Evolutionary conservation across 1,140 invertebrate genomes (phyloP), one percentile per base, ranked within the genome.

Genomic region (Polypedilum vanderplanki): DNA sequence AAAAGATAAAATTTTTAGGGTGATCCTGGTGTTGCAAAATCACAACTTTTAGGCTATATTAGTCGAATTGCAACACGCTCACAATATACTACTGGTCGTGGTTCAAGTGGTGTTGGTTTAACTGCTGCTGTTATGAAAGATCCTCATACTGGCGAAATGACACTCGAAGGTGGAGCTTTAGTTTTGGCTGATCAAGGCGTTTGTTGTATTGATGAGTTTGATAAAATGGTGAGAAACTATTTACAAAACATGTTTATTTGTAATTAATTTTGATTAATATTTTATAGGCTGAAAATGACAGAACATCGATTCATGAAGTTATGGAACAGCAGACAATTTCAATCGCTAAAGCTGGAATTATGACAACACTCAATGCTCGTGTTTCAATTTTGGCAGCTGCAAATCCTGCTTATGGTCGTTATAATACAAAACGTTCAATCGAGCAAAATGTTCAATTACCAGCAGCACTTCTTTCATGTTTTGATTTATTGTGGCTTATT

Each of bases 251-350:
- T n/a, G n/a, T n/a, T n/a, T n/a, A n/a, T n/a, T n/a, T n/a, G n/a
- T n/a, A n/a, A n/a, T n/a, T n/a, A n/a, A n/a, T n/a, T n/a, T n/a
- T n/a, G n/a, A n/a, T n/a, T 33, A 3, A 33, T 33, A 33, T 3
- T 33, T 33, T 33, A 33, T 5, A 33, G 24, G 92, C 96, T 67
- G 97, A 99, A 76, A 81, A 83, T 12, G 98, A 99, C 84, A 88
- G 97, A 79, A 98, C 96, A 0, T 95, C 98, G 64, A 99, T 99
- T 79, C 98, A 99, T 82, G 98, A 99, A 85, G 96, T 97, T 7
- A 99, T 99, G 98, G 98, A 99, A 86, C 98, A 99, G 80, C 98
- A 99, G 85, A 99, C 98, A 1, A 98, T 99, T 77, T 98, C 96
- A 67, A 99, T 99, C 81, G 97, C 98, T 10, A 99, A 99, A 89